Evolutionary conservation across 2,888 invertebrate genomes (phyloP), one percentile per base, ranked within the genome.

Genomic region (Caenorhabditis auriculariae): DNA sequence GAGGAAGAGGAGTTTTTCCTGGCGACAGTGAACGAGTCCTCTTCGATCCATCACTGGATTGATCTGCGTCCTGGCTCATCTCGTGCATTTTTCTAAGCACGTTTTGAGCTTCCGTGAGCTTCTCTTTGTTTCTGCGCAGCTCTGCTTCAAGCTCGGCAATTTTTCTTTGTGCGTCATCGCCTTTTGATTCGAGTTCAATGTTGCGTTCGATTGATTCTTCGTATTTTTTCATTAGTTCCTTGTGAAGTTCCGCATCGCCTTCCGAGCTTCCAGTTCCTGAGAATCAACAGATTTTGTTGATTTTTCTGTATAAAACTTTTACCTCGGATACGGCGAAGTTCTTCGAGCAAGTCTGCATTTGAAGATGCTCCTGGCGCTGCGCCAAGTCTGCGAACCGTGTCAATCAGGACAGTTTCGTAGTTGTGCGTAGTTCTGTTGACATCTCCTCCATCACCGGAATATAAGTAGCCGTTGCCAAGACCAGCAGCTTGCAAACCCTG

Each of bases 171-270:
- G 66, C 58, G 21, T 77, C 79, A 48, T 79, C 79, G 28, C 78
- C 78, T 32, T 64, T 74, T 2, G 78, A 74, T 57, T 79, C 79
- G 26, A 79, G 60, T 38, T 80, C 77, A 46, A 79, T 79, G 64
- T 79, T 79, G 43, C 79, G 60, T 49, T 79, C 79, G 51, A 78
- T 78, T 0, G 78, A 74, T 45, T 79, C 79, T 49, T 79, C 77
- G 53, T 76, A 77, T 58, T 78, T 78, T 41, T 76, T 77, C 73
- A 79, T 80, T 38, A 79, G 66, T 38, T 79, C 79, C 32, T 75
- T 73, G 46, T 78, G 71, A 37, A 77, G 56, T 12, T 79, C 78
- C 24, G 72, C 60, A 54, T 78, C 77, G 23, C 73, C 73, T 26
- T 69, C 69, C 9, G 58, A 58, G 32, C 58, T 54, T 1, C 57